Evolutionary conservation across 2,113 vertebrate species (phyloP), one percentile per base, ranked within the genome.

Genomic region (Neolamprologus hecqui): DNA sequence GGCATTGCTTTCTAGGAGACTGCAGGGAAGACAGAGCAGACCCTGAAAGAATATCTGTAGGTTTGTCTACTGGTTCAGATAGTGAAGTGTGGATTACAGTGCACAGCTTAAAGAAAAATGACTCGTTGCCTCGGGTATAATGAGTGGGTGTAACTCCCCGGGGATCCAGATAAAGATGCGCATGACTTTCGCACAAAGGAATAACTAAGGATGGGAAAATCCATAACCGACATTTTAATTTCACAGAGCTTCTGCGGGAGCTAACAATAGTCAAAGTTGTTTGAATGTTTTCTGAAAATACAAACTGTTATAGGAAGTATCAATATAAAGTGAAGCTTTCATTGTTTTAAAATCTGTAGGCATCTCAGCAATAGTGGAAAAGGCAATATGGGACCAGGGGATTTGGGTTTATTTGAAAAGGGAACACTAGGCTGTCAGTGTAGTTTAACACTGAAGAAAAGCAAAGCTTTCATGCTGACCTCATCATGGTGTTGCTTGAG

Each of bases 191-290:
- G 84, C 90, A 84, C 35, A 5, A 45, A 93, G 85, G 88, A 90
- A 91, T 88, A 90, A 92, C 84, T 86, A 90, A 90, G 75, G 82
- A 88, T 53, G 79, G 85, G 79, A 88, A 90, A 92, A 94, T 92
- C 88, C 86, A 89, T 88, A 82, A 84, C 79, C 82, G 85, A 77
- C 23, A 54, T 87, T 90, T 91, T 89, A 88, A 92, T 90, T 93
- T 91, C 89, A 86, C 28, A 85, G 79, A 84, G 81, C 60, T 75
- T 79, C 75, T 31, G 79, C 73, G 1, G 26, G 4, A 79, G 28
- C 54, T 60, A 51, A 87, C 77, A 70, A 54, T 53, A 40, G 57
- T 53, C 49, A 68, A 89, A 82, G 70, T 47, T 47, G 53, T 81
- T 86, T 79, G 31, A 79, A 73, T 60, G 79, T 83, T 26, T 57